phyloP scores from a whole-genome alignment of 2,113 vertebrate species.

The Cryptomyrus ogoouensis region DNA sequence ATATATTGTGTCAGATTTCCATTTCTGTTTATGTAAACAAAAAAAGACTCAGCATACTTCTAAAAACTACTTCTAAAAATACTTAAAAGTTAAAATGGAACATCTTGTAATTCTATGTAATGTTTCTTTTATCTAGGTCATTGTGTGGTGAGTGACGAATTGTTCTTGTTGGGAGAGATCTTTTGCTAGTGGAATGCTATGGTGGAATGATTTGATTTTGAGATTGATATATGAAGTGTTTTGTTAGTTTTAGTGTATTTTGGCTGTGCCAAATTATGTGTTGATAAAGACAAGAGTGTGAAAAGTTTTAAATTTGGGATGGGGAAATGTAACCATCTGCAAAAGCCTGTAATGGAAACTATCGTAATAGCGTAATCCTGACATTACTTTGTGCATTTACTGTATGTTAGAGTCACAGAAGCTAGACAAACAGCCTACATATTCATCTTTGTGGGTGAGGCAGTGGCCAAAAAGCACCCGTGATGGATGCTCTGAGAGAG shows the following conservation, averaged over 20 bases:
- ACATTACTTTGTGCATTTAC: background rate
- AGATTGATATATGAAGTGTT: background rate
- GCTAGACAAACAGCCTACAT: background rate
- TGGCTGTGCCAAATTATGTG: background rate
- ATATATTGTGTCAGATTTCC: background rate
- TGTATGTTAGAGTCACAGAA: background rate
- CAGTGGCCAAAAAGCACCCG: too few species aligned
- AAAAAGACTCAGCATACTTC: background rate
- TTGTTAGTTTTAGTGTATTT: background rate
- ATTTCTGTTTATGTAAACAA: background rate
- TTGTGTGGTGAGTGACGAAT: background rate
- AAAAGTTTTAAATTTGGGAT: background rate
- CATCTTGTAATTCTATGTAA: background rate
- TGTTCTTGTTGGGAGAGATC: background rate
- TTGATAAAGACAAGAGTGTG: background rate
- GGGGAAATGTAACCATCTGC: background rate
- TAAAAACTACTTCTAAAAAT: background rate
- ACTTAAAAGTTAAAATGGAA: background rate
- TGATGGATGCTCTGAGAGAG: background rate
- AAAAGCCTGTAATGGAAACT: background rate
- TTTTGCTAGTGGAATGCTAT: background rate
- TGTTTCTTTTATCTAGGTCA: background rate
- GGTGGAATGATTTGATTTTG: background rate
- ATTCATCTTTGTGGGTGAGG: background rate
- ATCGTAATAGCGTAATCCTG: background rate